phyloP scores from a whole-genome alignment of 2,888 invertebrate genomes.

The Coelinius sp. region DNA sequence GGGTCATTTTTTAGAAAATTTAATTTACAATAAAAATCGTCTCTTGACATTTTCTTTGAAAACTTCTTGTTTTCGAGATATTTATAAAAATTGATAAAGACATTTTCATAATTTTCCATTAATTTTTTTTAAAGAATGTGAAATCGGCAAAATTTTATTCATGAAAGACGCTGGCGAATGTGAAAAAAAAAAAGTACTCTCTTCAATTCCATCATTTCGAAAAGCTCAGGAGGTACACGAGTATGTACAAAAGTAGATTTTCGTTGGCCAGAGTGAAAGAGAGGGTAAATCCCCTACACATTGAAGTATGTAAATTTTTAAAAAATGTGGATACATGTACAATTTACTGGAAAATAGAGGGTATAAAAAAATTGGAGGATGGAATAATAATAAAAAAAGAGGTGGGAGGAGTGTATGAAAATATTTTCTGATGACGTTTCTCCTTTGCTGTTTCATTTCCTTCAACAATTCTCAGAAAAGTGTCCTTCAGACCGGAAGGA shows the following conservation, averaged over 20 bases:
- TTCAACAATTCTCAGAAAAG: conserved; percentile 16
- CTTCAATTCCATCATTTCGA: conserved; percentile 38
- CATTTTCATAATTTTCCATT: conserved; percentile 18
- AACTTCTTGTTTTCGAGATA: too few species aligned
- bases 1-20: too few species aligned
- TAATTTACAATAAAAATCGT: too few species aligned
- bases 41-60: too few species aligned
- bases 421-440: conserved; percentile 7
- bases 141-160: conserved; percentile 58
- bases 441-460: conserved; percentile 9
- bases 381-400: background rate
- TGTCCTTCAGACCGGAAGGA: conserved; percentile 32
- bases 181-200: conserved; percentile 42
- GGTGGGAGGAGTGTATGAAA: conserved; percentile 15
- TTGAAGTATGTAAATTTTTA: background rate
- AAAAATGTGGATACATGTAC: conserved; percentile 33
- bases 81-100: background rate
- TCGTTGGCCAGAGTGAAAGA: background rate
- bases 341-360: background rate
- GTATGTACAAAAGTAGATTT: background rate
- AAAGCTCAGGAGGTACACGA: conserved; percentile 7
- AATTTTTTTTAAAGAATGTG: conserved; percentile 55
- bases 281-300: background rate
- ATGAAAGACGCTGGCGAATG: conserved; percentile 43
- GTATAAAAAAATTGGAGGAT: background rate